Base-by-base conservation (phyloP, 2,888 invertebrate species). In the Willowsia nigromaculata region DNA sequence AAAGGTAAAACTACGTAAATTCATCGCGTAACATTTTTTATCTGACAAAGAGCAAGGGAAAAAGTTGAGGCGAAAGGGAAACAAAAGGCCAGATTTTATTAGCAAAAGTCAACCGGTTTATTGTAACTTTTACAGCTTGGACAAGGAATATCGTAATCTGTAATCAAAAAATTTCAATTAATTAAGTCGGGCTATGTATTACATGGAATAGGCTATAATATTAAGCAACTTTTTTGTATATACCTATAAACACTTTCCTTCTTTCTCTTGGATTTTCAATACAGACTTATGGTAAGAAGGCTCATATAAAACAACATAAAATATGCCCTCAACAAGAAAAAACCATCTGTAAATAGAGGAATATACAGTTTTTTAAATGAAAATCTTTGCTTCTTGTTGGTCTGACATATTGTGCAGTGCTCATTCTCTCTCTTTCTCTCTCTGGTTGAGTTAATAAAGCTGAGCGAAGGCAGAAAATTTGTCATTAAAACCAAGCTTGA, bases 151-250 rank as follows among this genome's bases (percentile, higher is more conserved):
- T 80, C 80, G 80, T 86, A 87, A 87, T 87, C 71, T 82, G 82
- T 74, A 87, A 87, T 87, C 82, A 71, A 88, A 88, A 88, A 88
- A 83, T 76, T 88, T 88, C 88, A 88, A 88, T 88, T 88, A 88
- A 88, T 88, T 88, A 88, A 83, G 78, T 65, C 78, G 27, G 2
- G n/a, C 71, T 22, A n/a, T 30, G n/a, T n/a, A n/a, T n/a, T n/a
- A n/a, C n/a, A n/a, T n/a, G n/a, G n/a, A n/a, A n/a, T n/a, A n/a
- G n/a, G n/a, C n/a, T n/a, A n/a, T n/a, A n/a, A n/a, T n/a, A n/a
- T n/a, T n/a, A n/a, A 53, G 53, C 18, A 53, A 6, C 43, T 9
- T 6, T 43, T 43, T 25, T 56, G 9, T 56, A 11, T 65, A 9
- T 62, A 27, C 62, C 6, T 37, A 53, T 33, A 62, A n/a, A n/a